Evolutionary conservation across 2,113 vertebrate species (phyloP).

Genomic region (Colinus virginianus): DNA sequence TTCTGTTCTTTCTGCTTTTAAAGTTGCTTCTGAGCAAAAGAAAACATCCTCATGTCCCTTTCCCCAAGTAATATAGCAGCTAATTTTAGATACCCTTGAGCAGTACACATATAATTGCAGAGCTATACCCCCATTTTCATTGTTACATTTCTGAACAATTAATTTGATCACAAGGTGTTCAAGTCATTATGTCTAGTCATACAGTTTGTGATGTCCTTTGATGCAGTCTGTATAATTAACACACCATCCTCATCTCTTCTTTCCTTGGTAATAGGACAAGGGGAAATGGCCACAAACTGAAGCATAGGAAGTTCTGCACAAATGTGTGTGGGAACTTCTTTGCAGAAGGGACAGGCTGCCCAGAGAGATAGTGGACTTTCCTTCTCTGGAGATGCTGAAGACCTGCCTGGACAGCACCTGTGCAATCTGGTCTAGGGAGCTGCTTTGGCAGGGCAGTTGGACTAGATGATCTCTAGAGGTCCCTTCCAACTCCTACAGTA

Average conservation of each 20-base stretch:
- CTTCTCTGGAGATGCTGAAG: no score
- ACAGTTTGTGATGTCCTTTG: not conserved
- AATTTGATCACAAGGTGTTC: not conserved
- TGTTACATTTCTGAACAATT: not conserved
- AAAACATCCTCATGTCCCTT: not conserved
- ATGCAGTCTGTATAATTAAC: rapidly evolving
- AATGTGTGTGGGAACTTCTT: no score
- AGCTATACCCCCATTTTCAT: not conserved
- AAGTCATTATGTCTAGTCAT: not conserved
- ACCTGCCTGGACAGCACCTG: no score
- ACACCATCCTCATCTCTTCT: not conserved
- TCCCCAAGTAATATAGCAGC: not conserved
- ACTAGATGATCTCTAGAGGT: no score
- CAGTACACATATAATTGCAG: not conserved
- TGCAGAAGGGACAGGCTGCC: no score
- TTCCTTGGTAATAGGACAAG: not conserved
- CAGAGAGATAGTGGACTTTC: no score
- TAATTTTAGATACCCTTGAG: not conserved
- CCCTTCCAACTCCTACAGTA: no score
- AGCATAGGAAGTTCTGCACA: no score
- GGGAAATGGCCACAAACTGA: no score
- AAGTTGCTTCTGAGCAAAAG: not conserved
- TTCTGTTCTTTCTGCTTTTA: not conserved
- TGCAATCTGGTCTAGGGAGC: no score
- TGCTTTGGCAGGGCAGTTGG: no score